Base-by-base conservation (phyloP, 2,888 invertebrate species). In the Diaphora mendica region DNA sequence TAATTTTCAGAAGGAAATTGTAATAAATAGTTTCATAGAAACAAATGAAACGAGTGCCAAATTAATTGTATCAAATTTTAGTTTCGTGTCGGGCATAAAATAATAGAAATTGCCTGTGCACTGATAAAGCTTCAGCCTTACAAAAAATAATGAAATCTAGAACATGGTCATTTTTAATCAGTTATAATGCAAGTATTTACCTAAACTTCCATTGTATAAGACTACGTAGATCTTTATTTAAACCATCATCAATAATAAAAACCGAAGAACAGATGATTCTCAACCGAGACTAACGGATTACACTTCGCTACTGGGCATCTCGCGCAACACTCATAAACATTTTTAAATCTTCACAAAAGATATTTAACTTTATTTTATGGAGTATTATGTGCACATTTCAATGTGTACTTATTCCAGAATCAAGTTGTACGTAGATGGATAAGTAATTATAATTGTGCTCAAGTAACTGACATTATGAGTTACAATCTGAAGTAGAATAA, bases 261-360 rank as follows among this genome's bases (percentile, higher is more conserved):
- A 87, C 87, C 85, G 86, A 88, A 86, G 83, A 79, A 81, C 83
- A 80, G 82, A 82, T 85, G 83, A 88, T 87, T 86, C 88, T 84
- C 79, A 83, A 84, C 90, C 91, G 87, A 87, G 81, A 79, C 90
- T 83, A 92, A 93, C 92, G 89, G 91, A 93, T 94, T 93, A 86
- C 75, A 83, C 75, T 85, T 79, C 88, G 91, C 93, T 93, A 92
- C 93, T 89, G 93, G 89, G 83, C 86, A 87, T 85, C 82, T 76
- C 81, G 78, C 80, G 80, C 77, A 81, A 83, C 76, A 80, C 81
- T 82, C 82, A 79, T 85, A 84, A 80, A 83, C 75, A 81, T 78
- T 84, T 79, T 78, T 64, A 70, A 78, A 84, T 67, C 68, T 30
- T 65, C 39, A 69, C 79, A 79, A 70, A 59, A 82, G 67, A 82